Conservation (phyloP, 1,140 invertebrate genomes). For the Carcinoscorpius rotundicauda region DNA sequence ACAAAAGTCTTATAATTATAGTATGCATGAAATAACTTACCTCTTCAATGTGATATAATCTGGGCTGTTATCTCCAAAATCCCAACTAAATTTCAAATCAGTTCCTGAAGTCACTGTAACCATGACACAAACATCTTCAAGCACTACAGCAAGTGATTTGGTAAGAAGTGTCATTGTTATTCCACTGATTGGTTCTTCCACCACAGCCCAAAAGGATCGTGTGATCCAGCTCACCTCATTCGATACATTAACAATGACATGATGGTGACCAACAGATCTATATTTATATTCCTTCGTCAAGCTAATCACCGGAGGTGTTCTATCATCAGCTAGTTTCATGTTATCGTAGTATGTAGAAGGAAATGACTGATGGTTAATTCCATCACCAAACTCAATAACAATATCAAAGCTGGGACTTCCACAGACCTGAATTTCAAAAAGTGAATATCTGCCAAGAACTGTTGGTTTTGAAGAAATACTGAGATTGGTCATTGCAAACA, state of each 20-base stretch:
- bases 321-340: background rate
- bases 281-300: background rate
- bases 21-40: conserved; percentile 1
- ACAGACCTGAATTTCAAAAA: background rate
- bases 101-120: conserved; percentile 8
- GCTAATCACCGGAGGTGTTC: background rate
- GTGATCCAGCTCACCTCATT: conserved; percentile 6
- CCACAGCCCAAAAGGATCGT: background rate
- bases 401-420: background rate
- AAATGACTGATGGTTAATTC: background rate
- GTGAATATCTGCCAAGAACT: background rate
- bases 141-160: conserved; percentile 5
- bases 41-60: conserved; percentile 12
- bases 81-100: conserved; percentile 13
- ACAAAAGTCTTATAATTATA: background rate
- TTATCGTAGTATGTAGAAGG: background rate
- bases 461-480: background rate
- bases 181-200: conserved; percentile 5
- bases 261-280: conserved; percentile 1
- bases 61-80: conserved; percentile 13
- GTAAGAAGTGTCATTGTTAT: conserved; percentile 6
- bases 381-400: background rate
- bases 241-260: conserved; percentile 9
- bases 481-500: background rate
- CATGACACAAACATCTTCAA: conserved; percentile 10